Evolutionary conservation across 2,797 vertebrate species (phyloP).

Genomic region (Oreochromis grahami): DNA sequence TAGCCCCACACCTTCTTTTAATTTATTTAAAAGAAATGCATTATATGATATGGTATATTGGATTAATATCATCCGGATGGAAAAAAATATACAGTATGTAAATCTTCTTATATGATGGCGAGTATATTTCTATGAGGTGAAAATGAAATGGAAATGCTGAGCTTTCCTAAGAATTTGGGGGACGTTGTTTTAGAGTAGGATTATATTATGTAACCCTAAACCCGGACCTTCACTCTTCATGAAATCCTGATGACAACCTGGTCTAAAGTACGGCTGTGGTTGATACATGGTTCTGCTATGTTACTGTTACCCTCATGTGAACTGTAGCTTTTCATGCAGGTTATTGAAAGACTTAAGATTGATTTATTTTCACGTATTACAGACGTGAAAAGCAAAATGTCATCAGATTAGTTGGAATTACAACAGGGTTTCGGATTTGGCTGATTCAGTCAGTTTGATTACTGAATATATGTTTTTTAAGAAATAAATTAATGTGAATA

Average conservation of each 20-base stretch:
- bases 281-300: constrained; percentile 21
- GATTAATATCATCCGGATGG: constrained; percentile 45
- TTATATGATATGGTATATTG: constrained; percentile 56
- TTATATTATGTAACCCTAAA: constrained; percentile 32
- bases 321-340: constrained; percentile 60
- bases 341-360: constrained; percentile 36
- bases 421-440: constrained; percentile 64
- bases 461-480: constrained; percentile 70
- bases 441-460: constrained; percentile 69
- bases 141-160: constrained; percentile 45
- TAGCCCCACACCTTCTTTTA: constrained; percentile 31
- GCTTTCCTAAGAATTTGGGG: constrained; percentile 25
- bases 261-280: constrained; percentile 8
- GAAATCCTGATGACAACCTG: constrained; percentile 36
- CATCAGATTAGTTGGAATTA: constrained; percentile 43
- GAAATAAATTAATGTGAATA: constrained; percentile 73
- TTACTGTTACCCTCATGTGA: constrained; percentile 49
- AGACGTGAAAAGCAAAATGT: too few relatives aligned
- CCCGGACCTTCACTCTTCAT: constrained; percentile 38
- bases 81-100: constrained; percentile 47
- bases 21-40: constrained; percentile 62
- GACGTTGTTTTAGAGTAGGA: constrained; percentile 23
- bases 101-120: constrained; percentile 52
- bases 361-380: too few relatives aligned
- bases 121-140: constrained; percentile 62